phyloP scores from a whole-genome alignment of 2,113 vertebrate genomes.

The Scopus umbretta region DNA sequence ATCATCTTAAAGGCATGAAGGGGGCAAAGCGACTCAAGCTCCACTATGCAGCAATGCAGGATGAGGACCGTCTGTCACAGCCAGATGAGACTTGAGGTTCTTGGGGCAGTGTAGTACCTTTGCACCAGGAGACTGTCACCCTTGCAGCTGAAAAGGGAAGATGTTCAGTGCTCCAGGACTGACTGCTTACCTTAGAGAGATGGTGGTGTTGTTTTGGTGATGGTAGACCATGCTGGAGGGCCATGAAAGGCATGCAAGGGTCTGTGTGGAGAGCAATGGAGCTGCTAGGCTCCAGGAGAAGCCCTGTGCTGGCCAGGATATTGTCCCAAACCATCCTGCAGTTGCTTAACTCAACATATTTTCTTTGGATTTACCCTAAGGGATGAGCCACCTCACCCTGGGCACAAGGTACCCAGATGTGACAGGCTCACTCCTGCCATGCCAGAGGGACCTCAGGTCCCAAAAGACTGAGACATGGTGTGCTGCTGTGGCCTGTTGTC shows the following conservation, averaged over 20 bases:
- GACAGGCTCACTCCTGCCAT: not conserved
- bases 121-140: not conserved
- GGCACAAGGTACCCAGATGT: not conserved
- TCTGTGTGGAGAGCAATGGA: accelerated
- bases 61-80: not conserved
- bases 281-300: not conserved
- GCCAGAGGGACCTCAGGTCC: not conserved
- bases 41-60: accelerated
- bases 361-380: not conserved
- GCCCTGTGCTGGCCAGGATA: not conserved
- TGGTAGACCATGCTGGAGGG: not conserved
- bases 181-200: not conserved
- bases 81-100: not conserved
- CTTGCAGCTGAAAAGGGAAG: not conserved
- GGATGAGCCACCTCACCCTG: not conserved
- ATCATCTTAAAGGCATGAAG: not conserved
- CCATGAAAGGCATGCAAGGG: not conserved
- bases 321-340: not conserved
- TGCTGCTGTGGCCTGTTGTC: not conserved
- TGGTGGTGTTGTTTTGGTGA: not conserved
- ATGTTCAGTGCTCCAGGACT: not conserved
- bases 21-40: not conserved
- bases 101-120: not conserved
- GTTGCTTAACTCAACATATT: not conserved
- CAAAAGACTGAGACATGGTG: not conserved